A percentile compares a stretch with the other conserved stretches of the same genome.
phyloP scores from a whole-genome alignment of 1,140 invertebrate species.

The Pemphigus obesinymphae region DNA sequence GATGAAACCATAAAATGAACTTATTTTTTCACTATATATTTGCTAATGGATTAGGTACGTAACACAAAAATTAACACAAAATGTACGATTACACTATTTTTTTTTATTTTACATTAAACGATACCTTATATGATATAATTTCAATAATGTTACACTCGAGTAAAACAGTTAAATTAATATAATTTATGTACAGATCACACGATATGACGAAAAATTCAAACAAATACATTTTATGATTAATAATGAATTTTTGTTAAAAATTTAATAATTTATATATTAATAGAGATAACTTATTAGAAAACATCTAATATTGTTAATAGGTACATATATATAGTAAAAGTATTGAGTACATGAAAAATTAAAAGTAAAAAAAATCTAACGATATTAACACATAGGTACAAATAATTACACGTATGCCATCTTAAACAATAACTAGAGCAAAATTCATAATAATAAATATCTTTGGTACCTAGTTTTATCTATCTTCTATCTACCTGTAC shows the following conservation, averaged over 20 bases:
- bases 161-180: background rate
- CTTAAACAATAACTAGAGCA: too few species aligned
- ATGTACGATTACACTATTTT: background rate
- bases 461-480: constrained; percentile 19
- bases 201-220: constrained; percentile 6
- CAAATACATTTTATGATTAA: background rate
- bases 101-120: background rate
- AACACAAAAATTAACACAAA: too few species aligned
- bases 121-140: background rate
- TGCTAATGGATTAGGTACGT: too few species aligned
- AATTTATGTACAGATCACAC: background rate
- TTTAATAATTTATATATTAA: background rate
- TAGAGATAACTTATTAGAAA: background rate
- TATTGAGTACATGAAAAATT: background rate
- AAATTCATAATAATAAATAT: background rate
- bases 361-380: constrained; percentile 8
- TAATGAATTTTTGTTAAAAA: background rate
- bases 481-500: background rate
- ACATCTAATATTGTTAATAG: constrained; percentile 2
- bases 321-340: background rate
- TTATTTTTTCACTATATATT: too few species aligned
- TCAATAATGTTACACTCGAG: background rate
- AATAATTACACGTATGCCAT: background rate
- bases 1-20: too few species aligned
- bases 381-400: background rate